phyloP scores from a whole-genome alignment of 2,888 invertebrate species.

The Agrochola lota region DNA sequence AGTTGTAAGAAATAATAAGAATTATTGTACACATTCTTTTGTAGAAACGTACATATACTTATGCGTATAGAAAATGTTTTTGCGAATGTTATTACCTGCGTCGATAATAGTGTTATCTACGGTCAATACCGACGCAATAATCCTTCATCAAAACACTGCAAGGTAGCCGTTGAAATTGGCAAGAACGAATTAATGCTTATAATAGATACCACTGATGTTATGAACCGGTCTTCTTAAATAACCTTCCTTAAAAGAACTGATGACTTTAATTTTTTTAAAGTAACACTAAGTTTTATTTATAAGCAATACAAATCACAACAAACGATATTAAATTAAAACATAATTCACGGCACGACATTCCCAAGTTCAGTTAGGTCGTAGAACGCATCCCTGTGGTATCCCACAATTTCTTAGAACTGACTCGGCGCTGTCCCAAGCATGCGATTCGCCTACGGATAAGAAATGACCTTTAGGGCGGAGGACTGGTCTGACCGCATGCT shows the following conservation, averaged over 20 bases:
- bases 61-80: constrained; percentile 13
- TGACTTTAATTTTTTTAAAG: not conserved
- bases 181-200: constrained; percentile 44
- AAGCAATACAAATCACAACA: not conserved
- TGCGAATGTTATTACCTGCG: constrained; percentile 17
- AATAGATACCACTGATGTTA: constrained; percentile 7
- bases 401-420: constrained; percentile 55
- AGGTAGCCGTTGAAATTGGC: constrained; percentile 41
- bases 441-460: constrained; percentile 84
- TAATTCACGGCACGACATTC: constrained; percentile 34
- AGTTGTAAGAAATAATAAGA: constrained; percentile 13
- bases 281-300: not conserved
- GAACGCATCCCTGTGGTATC: constrained; percentile 61
- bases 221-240: constrained; percentile 8
- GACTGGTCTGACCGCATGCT: constrained; percentile 87
- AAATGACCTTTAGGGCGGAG: constrained; percentile 85
- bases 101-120: constrained; percentile 47
- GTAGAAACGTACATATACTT: not conserved
- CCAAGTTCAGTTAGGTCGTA: constrained; percentile 56
- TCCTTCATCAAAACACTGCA: constrained; percentile 44
- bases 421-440: constrained; percentile 72
- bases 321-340: constrained; percentile 25
- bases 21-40: constrained; percentile 1
- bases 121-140: constrained; percentile 53
- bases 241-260: not conserved